Evolutionary conservation across 2,888 invertebrate genomes (phyloP), one percentile per base, ranked within the genome.

Genomic region (Campoletis raptor): DNA sequence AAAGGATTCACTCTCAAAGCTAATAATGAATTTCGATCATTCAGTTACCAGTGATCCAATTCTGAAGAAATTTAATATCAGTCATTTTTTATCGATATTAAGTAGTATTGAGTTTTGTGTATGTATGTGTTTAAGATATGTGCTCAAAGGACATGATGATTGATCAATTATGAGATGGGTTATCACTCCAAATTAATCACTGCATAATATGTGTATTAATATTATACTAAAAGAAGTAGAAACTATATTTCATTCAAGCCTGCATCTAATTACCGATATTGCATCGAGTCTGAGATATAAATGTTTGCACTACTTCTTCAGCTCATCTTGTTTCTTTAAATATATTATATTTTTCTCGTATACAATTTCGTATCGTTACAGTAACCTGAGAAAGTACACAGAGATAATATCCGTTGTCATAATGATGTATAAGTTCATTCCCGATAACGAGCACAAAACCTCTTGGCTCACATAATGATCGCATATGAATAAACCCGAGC

Each of bases 361-460:
- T 42, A 37, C 64, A 42, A 67, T 76, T n/a, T 36, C 37, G 2
- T 54, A 52, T 54, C n/a, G 24, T 77, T 42, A 57, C 52, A 24
- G 83, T 64, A 86, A 86, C 77, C 42, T 61, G 73, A 78, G 77
- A 81, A 69, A 42, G 37, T n/a, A 57, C 66, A 15, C 21, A 37
- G 52, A 69, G 66, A 86, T 86, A 74, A 81, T 64, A 83, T 86
- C 66, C 82, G 77, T 74, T 74, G 83, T 69, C 78, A 69, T 73
- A 81, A 83, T 77, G 86, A 83, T 78, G 83, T 57, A 67, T 5
- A n/a, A 61, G 81, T 67, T 73, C 40, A 74, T 67, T 83, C 40
- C 24, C 40, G 79, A 80, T 85, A 85, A 85, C 67, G 83, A 86
- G 76, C 57, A 74, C 57, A 57, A 52, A 42, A 74, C 69, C 61